Percentiles rank a stretch among this genome's conserved stretches.
These are phyloP conservation scores for Neosilurus mollespiculum DNA, from an alignment of 2,797 vertebrate genomes.

Conservation along the genomic window DNA sequence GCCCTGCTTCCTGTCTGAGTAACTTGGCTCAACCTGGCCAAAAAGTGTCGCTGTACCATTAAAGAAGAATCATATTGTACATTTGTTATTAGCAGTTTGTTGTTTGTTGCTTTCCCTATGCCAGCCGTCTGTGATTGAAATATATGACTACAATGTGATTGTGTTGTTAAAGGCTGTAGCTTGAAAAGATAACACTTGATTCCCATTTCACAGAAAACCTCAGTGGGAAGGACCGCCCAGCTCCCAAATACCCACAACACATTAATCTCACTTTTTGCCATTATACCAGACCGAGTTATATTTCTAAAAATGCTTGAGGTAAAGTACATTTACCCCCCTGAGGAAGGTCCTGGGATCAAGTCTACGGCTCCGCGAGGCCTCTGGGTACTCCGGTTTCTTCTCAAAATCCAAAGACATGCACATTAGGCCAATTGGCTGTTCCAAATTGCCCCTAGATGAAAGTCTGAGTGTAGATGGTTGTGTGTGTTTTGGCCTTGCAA, in stretches of 20 bases:
- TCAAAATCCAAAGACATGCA: too few relatives aligned
- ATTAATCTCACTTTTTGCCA: background rate
- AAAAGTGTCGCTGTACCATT: constrained; percentile 51
- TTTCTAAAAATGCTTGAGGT: background rate
- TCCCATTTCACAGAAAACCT: constrained; percentile 1
- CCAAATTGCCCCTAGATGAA: too few relatives aligned
- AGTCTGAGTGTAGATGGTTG: too few relatives aligned
- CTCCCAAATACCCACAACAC: background rate
- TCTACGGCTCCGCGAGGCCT: too few relatives aligned
- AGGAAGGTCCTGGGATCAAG: too few relatives aligned
- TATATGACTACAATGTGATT: constrained; percentile 18
- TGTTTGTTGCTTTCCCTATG: too few relatives aligned
- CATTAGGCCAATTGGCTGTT: too few relatives aligned
- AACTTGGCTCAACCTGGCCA: constrained; percentile 49
- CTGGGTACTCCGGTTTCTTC: too few relatives aligned
- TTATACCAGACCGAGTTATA: background rate
- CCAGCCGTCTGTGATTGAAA: constrained; percentile 6
- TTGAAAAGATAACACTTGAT: background rate
- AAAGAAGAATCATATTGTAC: constrained; percentile 46
- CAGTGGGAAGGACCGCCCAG: background rate
- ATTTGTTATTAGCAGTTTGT: constrained; percentile 56
- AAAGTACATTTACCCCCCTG: too few relatives aligned
- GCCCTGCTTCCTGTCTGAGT: constrained; percentile 49
- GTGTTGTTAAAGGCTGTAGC: constrained; percentile 21
- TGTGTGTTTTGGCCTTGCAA: too few relatives aligned